phyloP scores from a whole-genome alignment of 2,797 vertebrate genomes.

The Lepilemur septentrionalis region DNA sequence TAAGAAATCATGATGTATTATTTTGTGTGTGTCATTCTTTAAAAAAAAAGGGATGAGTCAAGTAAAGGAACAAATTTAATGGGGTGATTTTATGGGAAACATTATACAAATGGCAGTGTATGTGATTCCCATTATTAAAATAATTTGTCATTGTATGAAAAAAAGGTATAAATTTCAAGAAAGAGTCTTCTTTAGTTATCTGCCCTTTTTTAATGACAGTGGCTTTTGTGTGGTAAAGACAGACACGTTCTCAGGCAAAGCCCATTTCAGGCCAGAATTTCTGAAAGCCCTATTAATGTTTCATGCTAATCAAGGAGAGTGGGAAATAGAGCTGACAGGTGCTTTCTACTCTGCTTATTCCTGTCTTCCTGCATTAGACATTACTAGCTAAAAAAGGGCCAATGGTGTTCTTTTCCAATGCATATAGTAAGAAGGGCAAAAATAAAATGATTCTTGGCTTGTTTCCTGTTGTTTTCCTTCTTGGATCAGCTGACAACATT shows the following conservation, averaged over 20 bases:
- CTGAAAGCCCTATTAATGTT: constrained; percentile 98
- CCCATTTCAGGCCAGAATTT: constrained; percentile 91
- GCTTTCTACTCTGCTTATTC: constrained; percentile 98
- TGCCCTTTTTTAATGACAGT: constrained; percentile 84
- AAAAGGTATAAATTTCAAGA: constrained; percentile 87
- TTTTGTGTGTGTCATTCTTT: constrained; percentile 86
- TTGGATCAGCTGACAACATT: constrained; percentile 73
- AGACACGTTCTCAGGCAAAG: constrained; percentile 87
- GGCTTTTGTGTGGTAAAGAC: constrained; percentile 85
- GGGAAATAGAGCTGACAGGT: constrained; percentile 97
- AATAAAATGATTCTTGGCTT: constrained; percentile 82
- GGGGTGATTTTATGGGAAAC: constrained; percentile 86
- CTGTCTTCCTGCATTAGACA: constrained; percentile 96
- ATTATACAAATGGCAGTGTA: constrained; percentile 87
- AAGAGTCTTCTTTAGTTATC: constrained; percentile 85
- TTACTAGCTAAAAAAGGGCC: constrained; percentile 87
- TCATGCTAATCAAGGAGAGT: constrained; percentile 98
- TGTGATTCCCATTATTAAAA: constrained; percentile 89
- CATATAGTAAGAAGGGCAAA: constrained; percentile 81
- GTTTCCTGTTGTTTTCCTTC: constrained; percentile 82
- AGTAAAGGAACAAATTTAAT: constrained; percentile 87
- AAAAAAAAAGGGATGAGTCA: constrained; percentile 85
- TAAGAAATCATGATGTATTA: constrained; percentile 86
- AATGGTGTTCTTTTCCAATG: constrained; percentile 83
- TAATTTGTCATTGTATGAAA: constrained; percentile 89